Percentiles rank a stretch among this genome's conserved stretches.
phyloP scores from a whole-genome alignment of 2,113 vertebrate species.

The Tetrax tetrax region DNA sequence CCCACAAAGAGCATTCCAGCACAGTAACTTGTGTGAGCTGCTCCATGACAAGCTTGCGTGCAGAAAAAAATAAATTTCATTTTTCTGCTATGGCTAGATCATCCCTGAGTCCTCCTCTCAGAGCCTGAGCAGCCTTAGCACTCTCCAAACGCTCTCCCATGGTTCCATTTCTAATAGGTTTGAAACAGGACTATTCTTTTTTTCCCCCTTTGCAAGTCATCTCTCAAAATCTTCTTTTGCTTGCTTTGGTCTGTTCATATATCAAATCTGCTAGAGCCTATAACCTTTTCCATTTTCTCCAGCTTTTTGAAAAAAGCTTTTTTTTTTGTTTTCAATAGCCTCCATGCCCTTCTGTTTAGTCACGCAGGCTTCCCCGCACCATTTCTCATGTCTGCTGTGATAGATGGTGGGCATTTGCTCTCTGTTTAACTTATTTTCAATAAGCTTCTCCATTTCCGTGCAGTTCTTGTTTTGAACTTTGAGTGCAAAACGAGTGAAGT shows the following conservation, averaged over 20 bases:
- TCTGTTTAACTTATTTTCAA: background rate
- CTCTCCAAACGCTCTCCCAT: background rate
- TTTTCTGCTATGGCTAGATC: background rate
- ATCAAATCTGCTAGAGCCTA: background rate
- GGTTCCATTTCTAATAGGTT: background rate
- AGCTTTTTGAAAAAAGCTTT: background rate
- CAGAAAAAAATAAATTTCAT: background rate
- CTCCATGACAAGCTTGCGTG: background rate
- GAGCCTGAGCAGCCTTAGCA: background rate
- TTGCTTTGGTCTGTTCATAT: background rate
- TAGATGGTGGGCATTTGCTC: background rate
- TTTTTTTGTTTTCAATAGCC: background rate
- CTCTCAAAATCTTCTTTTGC: background rate
- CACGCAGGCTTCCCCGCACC: background rate
- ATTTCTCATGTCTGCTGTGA: background rate
- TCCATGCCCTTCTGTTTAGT: background rate
- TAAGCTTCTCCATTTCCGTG: background rate
- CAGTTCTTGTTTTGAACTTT: background rate
- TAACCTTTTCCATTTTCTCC: background rate
- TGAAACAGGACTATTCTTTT: background rate
- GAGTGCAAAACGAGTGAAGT: background rate
- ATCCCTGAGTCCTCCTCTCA: background rate
- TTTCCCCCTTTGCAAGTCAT: background rate
- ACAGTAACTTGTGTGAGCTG: background rate
- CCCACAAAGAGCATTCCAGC: background rate